A percentile compares a stretch with the other conserved stretches of the same genome.
Conservation (phyloP, 2,797 vertebrate genomes). For the Orestias chungarensis region DNA sequence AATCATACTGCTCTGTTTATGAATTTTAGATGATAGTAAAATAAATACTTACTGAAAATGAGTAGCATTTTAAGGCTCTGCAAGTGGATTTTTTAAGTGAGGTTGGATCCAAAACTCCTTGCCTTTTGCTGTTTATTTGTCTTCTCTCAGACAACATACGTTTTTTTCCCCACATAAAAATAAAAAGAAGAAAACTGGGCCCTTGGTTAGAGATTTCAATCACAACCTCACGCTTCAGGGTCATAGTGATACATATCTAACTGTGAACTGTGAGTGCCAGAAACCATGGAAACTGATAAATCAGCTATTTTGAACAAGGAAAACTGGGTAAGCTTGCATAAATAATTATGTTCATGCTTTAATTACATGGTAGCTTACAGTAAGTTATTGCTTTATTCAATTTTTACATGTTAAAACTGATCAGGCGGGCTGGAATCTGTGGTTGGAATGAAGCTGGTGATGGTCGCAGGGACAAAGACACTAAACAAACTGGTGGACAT, state of each 20-base stretch:
- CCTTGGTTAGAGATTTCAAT: conserved; percentile 28
- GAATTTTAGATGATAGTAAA: neutral
- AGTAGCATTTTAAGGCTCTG: neutral
- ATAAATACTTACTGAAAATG: conserved; percentile 2
- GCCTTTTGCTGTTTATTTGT: conserved; percentile 21
- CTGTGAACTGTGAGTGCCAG: conserved; percentile 7
- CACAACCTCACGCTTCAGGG: neutral
- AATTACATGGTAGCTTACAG: neutral
- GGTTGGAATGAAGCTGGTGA: no score
- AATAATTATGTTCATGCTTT: neutral
- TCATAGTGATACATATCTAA: conserved; percentile 21
- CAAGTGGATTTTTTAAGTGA: neutral
- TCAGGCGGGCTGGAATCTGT: no score
- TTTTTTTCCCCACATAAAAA: conserved; percentile 17
- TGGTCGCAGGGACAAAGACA: no score
- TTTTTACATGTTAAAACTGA: no score
- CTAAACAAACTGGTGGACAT: no score
- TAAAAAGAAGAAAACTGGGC: conserved; percentile 29
- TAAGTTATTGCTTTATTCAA: neutral
- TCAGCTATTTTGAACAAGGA: conserved; percentile 4
- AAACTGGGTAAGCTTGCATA: conserved; percentile 5
- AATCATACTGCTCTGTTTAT: neutral
- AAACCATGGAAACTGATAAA: conserved; percentile 18
- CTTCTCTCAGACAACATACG: conserved; percentile 15
- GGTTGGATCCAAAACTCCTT: neutral